These are phyloP conservation scores for Volucella inflata DNA, from an alignment of 2,888 invertebrate species.

Conservation along the genomic window DNA sequence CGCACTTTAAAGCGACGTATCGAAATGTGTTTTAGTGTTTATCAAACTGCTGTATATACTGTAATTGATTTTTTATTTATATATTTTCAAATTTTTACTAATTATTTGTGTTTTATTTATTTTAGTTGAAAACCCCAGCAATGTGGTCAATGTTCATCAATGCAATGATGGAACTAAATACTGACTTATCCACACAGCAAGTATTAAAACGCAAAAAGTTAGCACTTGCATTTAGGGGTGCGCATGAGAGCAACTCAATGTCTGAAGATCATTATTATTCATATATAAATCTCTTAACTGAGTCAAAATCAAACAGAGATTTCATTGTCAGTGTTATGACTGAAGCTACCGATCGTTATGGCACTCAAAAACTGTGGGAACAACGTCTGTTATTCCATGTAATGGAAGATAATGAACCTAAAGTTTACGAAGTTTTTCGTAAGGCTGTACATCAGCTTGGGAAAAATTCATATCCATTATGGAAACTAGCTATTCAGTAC, in stretches of 20 bases:
- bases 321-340: constrained; percentile 79
- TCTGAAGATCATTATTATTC: constrained; percentile 84
- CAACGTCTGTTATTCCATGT: constrained; percentile 84
- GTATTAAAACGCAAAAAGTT: constrained; percentile 85
- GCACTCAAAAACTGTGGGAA: constrained; percentile 85
- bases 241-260: constrained; percentile 84
- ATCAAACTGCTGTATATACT: constrained; percentile 84
- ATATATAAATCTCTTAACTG: constrained; percentile 82
- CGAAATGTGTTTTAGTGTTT: constrained; percentile 84
- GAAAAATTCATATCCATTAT: constrained; percentile 77
- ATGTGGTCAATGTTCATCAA: constrained; percentile 86
- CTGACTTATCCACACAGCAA: constrained; percentile 83
- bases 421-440: constrained; percentile 83
- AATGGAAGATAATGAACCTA: constrained; percentile 82
- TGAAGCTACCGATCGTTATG: constrained; percentile 84
- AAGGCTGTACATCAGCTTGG: constrained; percentile 80
- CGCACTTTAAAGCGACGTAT: constrained; percentile 83
- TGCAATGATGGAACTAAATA: constrained; percentile 85
- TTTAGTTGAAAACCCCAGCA: constrained; percentile 83
- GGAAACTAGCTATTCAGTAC: constrained; percentile 80
- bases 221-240: constrained; percentile 84
- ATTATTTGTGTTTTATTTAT: neutral
- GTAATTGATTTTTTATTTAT: constrained; percentile 68
- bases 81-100: neutral
- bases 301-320: constrained; percentile 76